Base-by-base conservation (phyloP, 2,113 vertebrate species). In the Pardalotus punctatus region DNA sequence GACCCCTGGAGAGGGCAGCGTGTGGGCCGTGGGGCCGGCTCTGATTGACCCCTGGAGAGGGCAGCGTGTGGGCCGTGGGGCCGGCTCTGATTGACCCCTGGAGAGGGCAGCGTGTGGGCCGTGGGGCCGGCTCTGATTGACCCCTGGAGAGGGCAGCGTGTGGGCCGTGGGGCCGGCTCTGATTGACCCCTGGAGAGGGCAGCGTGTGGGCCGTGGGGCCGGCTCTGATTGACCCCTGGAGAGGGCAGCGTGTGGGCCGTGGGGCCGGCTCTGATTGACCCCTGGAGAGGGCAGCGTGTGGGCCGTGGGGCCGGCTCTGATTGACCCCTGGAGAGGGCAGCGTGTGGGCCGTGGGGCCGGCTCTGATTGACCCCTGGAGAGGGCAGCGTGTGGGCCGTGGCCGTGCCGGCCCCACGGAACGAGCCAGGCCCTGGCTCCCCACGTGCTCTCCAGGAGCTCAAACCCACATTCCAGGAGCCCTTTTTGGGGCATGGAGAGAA, bases 61-160 rank as follows among this genome's bases (percentile, higher is more conserved):
- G 40, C 40, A 40, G n/a, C n/a, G n/a, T n/a, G n/a, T n/a, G n/a
- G n/a, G n/a, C n/a, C n/a, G n/a, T n/a, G n/a, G n/a, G n/a, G n/a
- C n/a, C n/a, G 25, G 70, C 58, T 81, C 86, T 83, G 3, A 66
- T 6, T 53, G 91, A 67, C 51, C 94, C 86, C 86, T 45, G 93
- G 62, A 62, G 42, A 42, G 42, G 14, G 42, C 42, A 40, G 38
- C 38, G n/a, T n/a, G n/a, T n/a, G n/a, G n/a, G n/a, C n/a, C n/a
- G n/a, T n/a, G n/a, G n/a, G n/a, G n/a, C n/a, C n/a, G 23, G 71
- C 58, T 81, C 86, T 83, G 3, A 66, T 6, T 53, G 91, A 67
- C 51, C 94, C 86, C 86, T 45, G 93, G 64, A 62, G 40, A 40
- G 40, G 12, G 40, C 40, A 40, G n/a, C n/a, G n/a, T n/a, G n/a